Evolutionary conservation across 2,113 vertebrate species (phyloP).

Genomic region (Danionella cerebrum): DNA sequence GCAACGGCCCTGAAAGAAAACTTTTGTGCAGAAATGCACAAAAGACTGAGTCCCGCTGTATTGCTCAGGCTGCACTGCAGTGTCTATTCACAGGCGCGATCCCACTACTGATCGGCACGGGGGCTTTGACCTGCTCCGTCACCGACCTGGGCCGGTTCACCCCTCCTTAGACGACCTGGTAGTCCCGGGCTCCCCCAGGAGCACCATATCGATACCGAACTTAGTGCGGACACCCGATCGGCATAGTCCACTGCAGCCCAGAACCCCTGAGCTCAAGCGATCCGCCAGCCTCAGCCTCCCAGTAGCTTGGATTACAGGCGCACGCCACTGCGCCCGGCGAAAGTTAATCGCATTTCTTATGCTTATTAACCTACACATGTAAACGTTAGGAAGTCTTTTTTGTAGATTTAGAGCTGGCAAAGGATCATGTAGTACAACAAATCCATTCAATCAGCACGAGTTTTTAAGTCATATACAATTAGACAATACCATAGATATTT

Average conservation of each 20-base stretch:
- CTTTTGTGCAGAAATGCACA: background rate
- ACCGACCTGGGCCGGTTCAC: slow-evolving; percentile 20
- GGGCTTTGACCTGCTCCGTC: slow-evolving; percentile 22
- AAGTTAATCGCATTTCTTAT: fast-evolving
- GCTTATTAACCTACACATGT: background rate
- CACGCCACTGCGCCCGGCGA: slow-evolving; percentile 17
- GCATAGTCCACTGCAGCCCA: slow-evolving; percentile 25
- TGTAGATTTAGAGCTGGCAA: too few species aligned
- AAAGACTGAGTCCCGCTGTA: slow-evolving; percentile 17
- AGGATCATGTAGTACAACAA: too few species aligned
- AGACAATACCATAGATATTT: too few species aligned
- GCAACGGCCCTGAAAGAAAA: too few species aligned
- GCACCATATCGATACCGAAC: slow-evolving; percentile 24
- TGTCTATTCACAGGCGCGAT: slow-evolving; percentile 22
- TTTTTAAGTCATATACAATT: too few species aligned
- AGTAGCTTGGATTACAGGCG: slow-evolving; percentile 26
- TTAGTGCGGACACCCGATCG: slow-evolving; percentile 24
- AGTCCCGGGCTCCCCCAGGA: slow-evolving; percentile 15
- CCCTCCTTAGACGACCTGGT: slow-evolving; percentile 25
- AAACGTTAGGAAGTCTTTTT: too few species aligned
- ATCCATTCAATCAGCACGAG: too few species aligned
- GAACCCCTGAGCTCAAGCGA: slow-evolving; percentile 24
- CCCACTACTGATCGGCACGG: slow-evolving; percentile 23
- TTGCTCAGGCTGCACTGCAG: slow-evolving; percentile 16
- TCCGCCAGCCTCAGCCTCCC: slow-evolving; percentile 24